Conservation (phyloP, 2,888 invertebrate species). For the Cantharis rufa region DNA sequence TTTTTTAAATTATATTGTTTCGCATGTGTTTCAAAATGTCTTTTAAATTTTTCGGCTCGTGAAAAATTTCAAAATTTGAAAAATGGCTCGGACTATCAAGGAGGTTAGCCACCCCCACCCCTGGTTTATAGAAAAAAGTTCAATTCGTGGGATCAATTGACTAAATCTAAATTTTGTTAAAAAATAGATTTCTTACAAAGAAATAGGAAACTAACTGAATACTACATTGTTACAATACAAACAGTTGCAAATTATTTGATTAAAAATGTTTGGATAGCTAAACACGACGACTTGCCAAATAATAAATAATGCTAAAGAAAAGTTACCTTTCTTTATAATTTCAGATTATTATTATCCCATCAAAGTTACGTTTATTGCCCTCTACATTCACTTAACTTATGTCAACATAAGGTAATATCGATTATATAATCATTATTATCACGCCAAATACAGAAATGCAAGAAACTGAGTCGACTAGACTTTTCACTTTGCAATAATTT, state of each 20-base stretch:
- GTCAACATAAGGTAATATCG: not conserved
- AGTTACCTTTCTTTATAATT: not conserved
- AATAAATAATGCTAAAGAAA: not conserved
- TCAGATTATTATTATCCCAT: not conserved
- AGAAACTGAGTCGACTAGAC: not conserved
- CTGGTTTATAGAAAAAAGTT: no score
- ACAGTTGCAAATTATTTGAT: not conserved
- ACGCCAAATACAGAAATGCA: not conserved
- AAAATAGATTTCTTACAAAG: no score
- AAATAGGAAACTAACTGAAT: not conserved
- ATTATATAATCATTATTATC: not conserved
- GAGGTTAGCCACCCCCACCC: no score
- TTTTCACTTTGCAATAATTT: not conserved
- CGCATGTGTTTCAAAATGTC: no score
- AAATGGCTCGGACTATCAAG: no score
- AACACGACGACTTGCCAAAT: not conserved
- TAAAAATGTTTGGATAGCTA: not conserved
- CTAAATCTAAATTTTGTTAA: no score
- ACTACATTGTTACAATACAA: not conserved
- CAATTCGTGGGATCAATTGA: no score
- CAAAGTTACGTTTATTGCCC: not conserved
- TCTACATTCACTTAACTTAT: not conserved
- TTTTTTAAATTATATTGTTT: no score
- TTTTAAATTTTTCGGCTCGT: no score
- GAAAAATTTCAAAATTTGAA: no score